Evolutionary conservation across 92 coral and sea anemone genomes (phyloP).

Genomic region (Epizoanthus scotinus): DNA sequence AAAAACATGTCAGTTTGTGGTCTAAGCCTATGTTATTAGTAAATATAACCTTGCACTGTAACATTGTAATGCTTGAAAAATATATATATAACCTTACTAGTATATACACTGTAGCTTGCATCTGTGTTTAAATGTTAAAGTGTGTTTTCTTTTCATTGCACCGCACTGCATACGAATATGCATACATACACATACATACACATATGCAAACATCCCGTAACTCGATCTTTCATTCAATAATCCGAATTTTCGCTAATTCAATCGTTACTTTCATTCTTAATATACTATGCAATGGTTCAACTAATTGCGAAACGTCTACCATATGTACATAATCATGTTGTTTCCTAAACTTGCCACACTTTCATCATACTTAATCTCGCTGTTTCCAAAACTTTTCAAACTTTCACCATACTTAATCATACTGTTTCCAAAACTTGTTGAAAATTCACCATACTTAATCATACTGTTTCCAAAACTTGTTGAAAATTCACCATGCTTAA

Average conservation of each 20-base stretch:
- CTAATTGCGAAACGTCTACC: not conserved
- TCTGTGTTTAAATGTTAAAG: not conserved
- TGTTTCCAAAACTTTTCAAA: not conserved
- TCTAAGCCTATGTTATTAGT: no score
- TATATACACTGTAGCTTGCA: not conserved
- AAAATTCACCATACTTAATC: not conserved
- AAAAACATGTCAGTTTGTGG: no score
- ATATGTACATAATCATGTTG: not conserved
- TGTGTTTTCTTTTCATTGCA: slow-evolving; percentile 12
- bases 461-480: not conserved
- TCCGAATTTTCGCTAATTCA: not conserved
- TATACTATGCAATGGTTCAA: not conserved
- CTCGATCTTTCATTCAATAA: not conserved
- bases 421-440: not conserved
- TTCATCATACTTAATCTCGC: not conserved
- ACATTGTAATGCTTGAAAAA: no score
- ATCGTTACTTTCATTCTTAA: no score
- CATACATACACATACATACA: slow-evolving; percentile 9
- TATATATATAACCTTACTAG: no score
- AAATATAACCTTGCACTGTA: no score
- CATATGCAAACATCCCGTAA: slow-evolving; percentile 2
- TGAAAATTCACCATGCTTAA: not conserved
- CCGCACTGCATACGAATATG: slow-evolving; percentile 26
- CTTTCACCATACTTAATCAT: not conserved
- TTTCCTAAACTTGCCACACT: not conserved